Conservation (phyloP, 2,888 invertebrate species). For the Papilio demoleus region DNA sequence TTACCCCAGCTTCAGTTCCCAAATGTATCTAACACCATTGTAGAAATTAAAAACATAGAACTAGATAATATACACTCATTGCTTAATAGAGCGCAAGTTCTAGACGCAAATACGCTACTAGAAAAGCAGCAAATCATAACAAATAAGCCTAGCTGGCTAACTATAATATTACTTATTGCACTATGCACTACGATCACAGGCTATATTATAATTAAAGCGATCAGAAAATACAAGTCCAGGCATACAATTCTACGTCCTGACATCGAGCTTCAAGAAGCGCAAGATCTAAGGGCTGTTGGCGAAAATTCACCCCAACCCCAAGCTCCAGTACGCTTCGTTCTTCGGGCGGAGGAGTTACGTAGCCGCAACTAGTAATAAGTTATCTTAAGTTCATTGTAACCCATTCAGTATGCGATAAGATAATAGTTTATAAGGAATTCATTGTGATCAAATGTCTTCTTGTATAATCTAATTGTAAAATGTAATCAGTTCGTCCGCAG, state of each 20-base stretch:
- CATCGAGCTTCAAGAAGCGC: background rate
- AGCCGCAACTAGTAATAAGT: no score
- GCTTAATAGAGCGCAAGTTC: background rate
- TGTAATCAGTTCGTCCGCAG: no score
- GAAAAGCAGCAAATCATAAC: conserved; percentile 3
- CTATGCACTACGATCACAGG: background rate
- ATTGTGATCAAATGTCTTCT: no score
- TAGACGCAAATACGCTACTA: background rate
- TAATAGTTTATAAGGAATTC: no score
- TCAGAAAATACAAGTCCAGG: background rate
- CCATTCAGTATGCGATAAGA: no score
- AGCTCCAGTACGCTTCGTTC: no score
- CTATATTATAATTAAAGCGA: background rate
- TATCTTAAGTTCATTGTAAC: no score
- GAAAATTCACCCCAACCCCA: conserved; percentile 6
- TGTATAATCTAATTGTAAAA: no score
- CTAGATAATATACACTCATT: background rate
- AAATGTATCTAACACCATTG: background rate
- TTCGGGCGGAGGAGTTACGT: no score
- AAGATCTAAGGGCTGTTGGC: background rate
- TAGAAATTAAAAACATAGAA: background rate
- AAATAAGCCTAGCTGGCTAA: conserved; percentile 2
- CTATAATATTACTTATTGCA: background rate
- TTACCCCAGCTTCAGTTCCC: conserved; percentile 2
- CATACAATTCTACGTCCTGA: background rate